phyloP scores from a whole-genome alignment of 1,140 invertebrate genomes.

The Sinonovacula constricta region DNA sequence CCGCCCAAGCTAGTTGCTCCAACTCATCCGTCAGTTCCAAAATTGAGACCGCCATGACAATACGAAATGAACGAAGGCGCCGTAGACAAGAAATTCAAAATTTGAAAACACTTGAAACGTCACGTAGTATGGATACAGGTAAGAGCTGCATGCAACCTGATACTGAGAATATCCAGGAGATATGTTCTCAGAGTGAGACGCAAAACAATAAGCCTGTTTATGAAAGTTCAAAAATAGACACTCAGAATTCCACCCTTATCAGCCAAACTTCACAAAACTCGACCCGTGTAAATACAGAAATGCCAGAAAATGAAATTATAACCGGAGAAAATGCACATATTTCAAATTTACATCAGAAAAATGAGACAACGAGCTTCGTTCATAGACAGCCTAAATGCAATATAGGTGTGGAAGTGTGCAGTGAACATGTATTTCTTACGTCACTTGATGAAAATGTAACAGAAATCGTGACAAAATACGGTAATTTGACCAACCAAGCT shows the following conservation, averaged over 20 bases:
- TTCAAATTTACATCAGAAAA: too few relatives aligned
- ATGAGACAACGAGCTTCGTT: too few relatives aligned
- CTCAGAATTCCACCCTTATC: not conserved
- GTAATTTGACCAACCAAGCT: too few relatives aligned
- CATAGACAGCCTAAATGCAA: too few relatives aligned
- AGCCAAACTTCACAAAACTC: not conserved
- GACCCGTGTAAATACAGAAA: not conserved
- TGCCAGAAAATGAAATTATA: not conserved
- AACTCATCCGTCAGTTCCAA: not conserved
- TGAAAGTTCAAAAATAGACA: not conserved
- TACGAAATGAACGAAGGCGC: not conserved
- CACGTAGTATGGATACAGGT: not conserved
- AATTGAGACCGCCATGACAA: not conserved
- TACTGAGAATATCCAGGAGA: not conserved
- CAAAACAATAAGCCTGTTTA: not conserved
- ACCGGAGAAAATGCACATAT: not conserved
- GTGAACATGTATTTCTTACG: not conserved
- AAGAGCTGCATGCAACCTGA: not conserved
- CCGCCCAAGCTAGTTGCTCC: too few relatives aligned
- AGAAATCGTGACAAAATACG: not conserved
- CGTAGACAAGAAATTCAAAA: not conserved
- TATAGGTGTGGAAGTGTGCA: not conserved
- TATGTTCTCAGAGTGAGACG: not conserved
- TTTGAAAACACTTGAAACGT: not conserved
- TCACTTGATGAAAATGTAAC: not conserved